Base-by-base conservation (phyloP, 2,113 vertebrate species). In the Australoheros scitulus region DNA sequence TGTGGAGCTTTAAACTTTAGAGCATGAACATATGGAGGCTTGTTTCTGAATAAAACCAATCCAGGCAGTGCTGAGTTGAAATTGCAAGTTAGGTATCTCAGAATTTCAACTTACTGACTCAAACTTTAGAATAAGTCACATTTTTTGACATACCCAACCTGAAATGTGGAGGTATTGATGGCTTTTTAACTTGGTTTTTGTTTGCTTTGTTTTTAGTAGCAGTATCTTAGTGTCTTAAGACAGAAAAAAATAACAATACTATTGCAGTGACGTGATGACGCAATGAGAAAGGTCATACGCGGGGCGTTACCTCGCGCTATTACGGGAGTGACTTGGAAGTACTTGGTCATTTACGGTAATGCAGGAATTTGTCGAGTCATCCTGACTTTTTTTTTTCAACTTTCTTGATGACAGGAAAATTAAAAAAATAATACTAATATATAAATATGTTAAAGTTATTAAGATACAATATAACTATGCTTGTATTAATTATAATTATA, bases 181-280 rank as follows among this genome's bases (percentile, higher is more conserved):
- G 10, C 38, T 11, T 41, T 10, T 32, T 32, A 32, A 32, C 32
- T 32, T 32, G 6, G 32, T 32, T 32, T 41, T 41, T 41, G 9
- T 38, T 10, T 38, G 8, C 9, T 38, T 10, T 38, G 2, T 38
- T 38, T 32, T 10, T 38, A 41, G 9, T 41, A 36, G 15, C 38
- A 43, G 0, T n/a, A n/a, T n/a, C n/a, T n/a, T n/a, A n/a, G 0
- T 2, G 43, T 43, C 32, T 32, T 32, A 32, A 32, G 32, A 32
- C 32, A 0, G 38, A 8, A 0, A 3, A 17, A 65, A 64, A n/a
- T n/a, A n/a, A 15, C 24, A 0, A 0, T 0, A 11, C 1, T 24
- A 68, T 41, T 47, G 38, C 41, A 17, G 14, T 6, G 64, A 68
- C 22, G 22, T 2, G 38, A 11, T 77, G 24, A 58, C n/a, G 38